phyloP scores from a whole-genome alignment of 1,140 invertebrate genomes.

The Drosophila pallidifrons region DNA sequence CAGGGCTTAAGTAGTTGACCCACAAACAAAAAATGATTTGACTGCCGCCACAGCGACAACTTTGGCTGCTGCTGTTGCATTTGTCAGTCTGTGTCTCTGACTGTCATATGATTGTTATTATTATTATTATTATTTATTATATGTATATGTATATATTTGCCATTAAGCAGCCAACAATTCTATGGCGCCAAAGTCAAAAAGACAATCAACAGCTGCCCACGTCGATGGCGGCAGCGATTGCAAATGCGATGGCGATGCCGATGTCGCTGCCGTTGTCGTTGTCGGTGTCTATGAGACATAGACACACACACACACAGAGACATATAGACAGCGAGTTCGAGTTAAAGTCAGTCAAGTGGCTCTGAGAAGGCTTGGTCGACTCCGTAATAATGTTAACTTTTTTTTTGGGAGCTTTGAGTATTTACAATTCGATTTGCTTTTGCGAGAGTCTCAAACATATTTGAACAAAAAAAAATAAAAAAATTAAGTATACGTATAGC shows the following conservation, averaged over 20 bases:
- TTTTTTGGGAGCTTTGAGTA: conserved; percentile 43
- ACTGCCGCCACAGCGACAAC: conserved; percentile 24
- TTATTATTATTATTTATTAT: conserved; percentile 53
- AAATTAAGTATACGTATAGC: conserved; percentile 73
- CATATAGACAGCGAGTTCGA: conserved; percentile 15
- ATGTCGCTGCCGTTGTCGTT: background rate
- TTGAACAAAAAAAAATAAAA: conserved; percentile 10
- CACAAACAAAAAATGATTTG: conserved; percentile 69
- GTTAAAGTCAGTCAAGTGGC: conserved; percentile 74
- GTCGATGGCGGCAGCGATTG: conserved; percentile 52
- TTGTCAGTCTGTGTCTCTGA: conserved; percentile 21
- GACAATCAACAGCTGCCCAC: conserved; percentile 81
- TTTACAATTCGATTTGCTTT: conserved; percentile 79
- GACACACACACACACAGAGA: background rate
- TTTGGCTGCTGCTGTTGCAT: conserved; percentile 42
- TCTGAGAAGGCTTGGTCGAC: conserved; percentile 64
- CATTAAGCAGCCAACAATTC: conserved; percentile 63
- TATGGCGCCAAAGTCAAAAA: conserved; percentile 81
- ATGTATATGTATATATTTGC: conserved; percentile 50
- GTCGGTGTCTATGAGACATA: background rate
- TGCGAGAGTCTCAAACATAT: conserved; percentile 53
- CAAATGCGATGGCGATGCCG: conserved; percentile 16
- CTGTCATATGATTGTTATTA: conserved; percentile 64
- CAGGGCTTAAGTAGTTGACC: conserved; percentile 63
- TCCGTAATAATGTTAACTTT: conserved; percentile 43